Percentiles rank a stretch among this genome's conserved stretches.
These are phyloP conservation scores for Gobius niger DNA, from an alignment of 2,113 vertebrate genomes.

Conservation along the genomic window DNA sequence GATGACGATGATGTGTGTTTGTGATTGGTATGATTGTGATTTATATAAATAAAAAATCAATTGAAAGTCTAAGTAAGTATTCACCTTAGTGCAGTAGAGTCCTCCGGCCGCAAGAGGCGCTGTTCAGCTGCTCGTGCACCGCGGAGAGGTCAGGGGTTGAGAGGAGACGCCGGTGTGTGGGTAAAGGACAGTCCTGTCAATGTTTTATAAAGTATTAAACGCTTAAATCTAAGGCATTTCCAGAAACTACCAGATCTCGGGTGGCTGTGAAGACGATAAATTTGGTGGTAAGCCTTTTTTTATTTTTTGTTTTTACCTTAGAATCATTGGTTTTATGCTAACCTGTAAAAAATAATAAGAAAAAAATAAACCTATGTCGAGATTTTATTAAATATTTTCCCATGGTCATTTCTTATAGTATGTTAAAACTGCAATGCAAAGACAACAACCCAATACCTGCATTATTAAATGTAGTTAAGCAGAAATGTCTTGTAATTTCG, in stretches of 20 bases:
- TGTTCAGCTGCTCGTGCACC: not conserved
- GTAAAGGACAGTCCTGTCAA: slow-evolving; percentile 4
- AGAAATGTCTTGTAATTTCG: no score
- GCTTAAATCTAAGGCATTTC: fast-evolving
- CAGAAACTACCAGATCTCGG: not conserved
- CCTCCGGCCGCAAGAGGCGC: slow-evolving; percentile 55
- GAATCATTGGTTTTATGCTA: slow-evolving; percentile 8
- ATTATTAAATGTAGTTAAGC: no score
- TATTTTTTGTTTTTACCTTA: not conserved
- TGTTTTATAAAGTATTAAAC: fast-evolving
- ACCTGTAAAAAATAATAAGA: no score
- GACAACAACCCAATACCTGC: no score
- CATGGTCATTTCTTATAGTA: no score
- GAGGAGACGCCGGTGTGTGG: not conserved
- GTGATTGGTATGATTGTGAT: not conserved
- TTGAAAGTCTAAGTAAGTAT: no score
- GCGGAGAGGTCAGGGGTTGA: slow-evolving; percentile 25
- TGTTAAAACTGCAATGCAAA: no score
- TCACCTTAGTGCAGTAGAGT: slow-evolving; percentile 10
- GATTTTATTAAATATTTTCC: no score
- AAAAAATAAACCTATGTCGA: no score
- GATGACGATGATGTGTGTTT: not conserved
- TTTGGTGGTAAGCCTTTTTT: slow-evolving; percentile 11
- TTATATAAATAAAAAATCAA: not conserved
- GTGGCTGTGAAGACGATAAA: no score